These are phyloP conservation scores for Adela reaumurella DNA, from an alignment of 2,888 invertebrate genomes.

Conservation along the genomic window DNA sequence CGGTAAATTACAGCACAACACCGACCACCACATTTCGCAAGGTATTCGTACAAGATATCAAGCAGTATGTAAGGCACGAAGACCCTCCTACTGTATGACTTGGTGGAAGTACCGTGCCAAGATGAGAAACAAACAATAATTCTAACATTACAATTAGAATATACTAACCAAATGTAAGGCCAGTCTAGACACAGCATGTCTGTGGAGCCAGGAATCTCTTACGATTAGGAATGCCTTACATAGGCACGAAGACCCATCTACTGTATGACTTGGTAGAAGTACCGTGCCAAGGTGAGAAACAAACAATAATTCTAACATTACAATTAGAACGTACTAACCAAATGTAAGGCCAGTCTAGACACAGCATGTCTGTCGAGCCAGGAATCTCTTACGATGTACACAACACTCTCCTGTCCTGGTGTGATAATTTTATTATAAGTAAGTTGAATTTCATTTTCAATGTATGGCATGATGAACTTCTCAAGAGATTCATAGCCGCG, in stretches of 20 bases:
- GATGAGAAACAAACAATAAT: background rate
- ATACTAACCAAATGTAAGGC: constrained; percentile 68
- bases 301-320: background rate
- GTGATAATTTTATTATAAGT: constrained; percentile 11
- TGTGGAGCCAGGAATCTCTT: constrained; percentile 50
- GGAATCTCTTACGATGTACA: constrained; percentile 42
- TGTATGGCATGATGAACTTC: constrained; percentile 59
- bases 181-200: constrained; percentile 59
- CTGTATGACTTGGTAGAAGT: too few species aligned
- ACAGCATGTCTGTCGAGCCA: constrained; percentile 54
- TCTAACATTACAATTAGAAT: background rate
- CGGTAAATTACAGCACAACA: too few species aligned
- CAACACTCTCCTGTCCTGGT: constrained; percentile 38
- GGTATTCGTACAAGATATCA: too few species aligned
- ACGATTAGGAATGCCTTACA: too few species aligned
- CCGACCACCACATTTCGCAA: too few species aligned
- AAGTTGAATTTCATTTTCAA: constrained; percentile 31
- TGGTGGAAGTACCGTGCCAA: too few species aligned
- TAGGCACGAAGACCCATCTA: too few species aligned
- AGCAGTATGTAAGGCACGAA: too few species aligned
- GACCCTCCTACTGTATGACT: too few species aligned
- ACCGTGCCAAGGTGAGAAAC: too few species aligned
- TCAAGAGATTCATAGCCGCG: constrained; percentile 58
- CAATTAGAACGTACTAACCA: constrained; percentile 51
- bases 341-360: constrained; percentile 66